Base-by-base conservation (phyloP, 1,140 invertebrate genomes). In the Lepeophtheirus salmonis region DNA sequence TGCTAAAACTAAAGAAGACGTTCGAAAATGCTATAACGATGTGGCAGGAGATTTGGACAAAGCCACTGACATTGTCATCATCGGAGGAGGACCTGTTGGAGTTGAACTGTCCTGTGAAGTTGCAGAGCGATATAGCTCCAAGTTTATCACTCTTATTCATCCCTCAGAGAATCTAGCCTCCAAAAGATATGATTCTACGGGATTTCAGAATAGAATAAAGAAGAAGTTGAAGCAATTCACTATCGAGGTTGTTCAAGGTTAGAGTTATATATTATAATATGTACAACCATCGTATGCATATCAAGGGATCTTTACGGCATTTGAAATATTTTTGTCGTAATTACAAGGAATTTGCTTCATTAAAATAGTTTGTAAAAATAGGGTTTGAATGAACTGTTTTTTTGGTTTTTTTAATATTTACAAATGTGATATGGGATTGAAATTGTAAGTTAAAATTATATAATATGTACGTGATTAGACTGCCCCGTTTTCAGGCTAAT, bases 21-120 rank as follows among this genome's bases (percentile, higher is more conserved):
- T 41, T 14, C 6, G 10, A 1, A 17, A 57, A 17, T 21, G 17
- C 26, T 57, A 57, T 41, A 17, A 48, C 14, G 26, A 24, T 12
- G 17, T 57, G 4, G 55, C 23, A 26, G 16, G 17, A 2, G 55
- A 57, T 3, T 14, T 57, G 14, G 55, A 57, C 23, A 57, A 57
- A 21, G 13, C 55, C 10, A 13, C 23, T 17, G 21, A 17, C 22
- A 30, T 57, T 16, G 55, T 57, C 13, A 24, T 57, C 25, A 21
- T 57, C 17, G 55, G 55, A 13, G 55, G 55, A 3, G 55, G 55
- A 1, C 23, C 55, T n/a, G 55, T 57, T 6, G 55, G 55, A 14
- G 55, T 57, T 17, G 55, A 57, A 48, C 17, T 57, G 55, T 17
- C 55, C 6, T 17, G 55, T 1, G 55, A 57, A 25, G n/a, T 57